Percentiles rank a stretch among this genome's conserved stretches.
These are phyloP conservation scores for Cremastinae sp. DNA, from an alignment of 2,888 invertebrate species.

Conservation along the genomic window DNA sequence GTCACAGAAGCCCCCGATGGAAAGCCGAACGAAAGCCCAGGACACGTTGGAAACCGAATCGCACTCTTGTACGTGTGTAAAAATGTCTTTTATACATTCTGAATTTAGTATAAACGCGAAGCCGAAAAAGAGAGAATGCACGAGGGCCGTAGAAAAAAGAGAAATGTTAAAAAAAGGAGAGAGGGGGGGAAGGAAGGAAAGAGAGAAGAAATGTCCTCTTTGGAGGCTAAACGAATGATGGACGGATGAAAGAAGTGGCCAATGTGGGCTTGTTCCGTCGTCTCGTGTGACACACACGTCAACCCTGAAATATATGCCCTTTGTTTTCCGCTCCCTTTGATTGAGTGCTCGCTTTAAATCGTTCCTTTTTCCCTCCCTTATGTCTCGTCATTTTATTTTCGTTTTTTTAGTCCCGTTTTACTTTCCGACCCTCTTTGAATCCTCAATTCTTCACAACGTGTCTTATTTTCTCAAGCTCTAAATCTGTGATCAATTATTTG, in stretches of 20 bases:
- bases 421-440: constrained; percentile 8
- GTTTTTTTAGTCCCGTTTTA: constrained; percentile 24
- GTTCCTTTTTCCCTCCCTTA: constrained; percentile 63
- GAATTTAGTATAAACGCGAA: constrained; percentile 18
- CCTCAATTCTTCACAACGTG: neutral
- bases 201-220: constrained; percentile 67
- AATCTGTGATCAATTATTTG: neutral
- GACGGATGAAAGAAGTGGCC: constrained; percentile 80
- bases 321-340: constrained; percentile 78
- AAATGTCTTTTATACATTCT: constrained; percentile 15
- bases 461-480: neutral
- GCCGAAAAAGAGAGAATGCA: neutral
- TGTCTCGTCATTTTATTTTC: constrained; percentile 45
- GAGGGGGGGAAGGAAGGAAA: constrained; percentile 50
- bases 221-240: constrained; percentile 73
- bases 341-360: constrained; percentile 71
- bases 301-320: constrained; percentile 64
- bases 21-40: constrained; percentile 32
- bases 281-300: constrained; percentile 79
- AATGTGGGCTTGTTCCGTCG: constrained; percentile 79
- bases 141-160: constrained; percentile 2
- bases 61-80: constrained; percentile 15
- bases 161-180: too few species aligned
- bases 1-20: constrained; percentile 13
- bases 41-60: constrained; percentile 33